Conservation (phyloP, 2,888 invertebrate species). For the Lepetodrilus schrolli region DNA sequence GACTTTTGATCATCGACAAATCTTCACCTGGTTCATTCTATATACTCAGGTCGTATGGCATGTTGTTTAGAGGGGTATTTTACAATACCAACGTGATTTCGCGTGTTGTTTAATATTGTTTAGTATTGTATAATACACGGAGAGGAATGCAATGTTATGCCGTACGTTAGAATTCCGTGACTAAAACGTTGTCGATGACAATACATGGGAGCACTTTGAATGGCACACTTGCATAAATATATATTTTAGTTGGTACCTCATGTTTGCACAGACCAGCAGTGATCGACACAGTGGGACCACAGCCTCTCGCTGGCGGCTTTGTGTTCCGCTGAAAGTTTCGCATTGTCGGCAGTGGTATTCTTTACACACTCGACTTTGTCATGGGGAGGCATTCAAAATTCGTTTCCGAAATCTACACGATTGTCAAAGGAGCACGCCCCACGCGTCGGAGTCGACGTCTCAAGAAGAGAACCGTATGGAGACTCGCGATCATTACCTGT, state of each 20-base stretch:
- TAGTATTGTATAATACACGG: conserved; percentile 7
- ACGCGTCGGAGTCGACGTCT: neutral
- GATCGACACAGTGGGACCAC: neutral
- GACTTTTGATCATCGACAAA: too few relatives aligned
- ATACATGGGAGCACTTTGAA: conserved; percentile 1
- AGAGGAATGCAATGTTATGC: conserved; percentile 8
- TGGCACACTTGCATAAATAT: conserved; percentile 15
- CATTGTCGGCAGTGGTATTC: neutral
- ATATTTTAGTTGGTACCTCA: neutral
- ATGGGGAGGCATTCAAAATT: conserved; percentile 10
- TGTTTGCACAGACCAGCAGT: neutral
- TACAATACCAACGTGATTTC: too few relatives aligned
- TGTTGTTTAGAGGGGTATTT: too few relatives aligned
- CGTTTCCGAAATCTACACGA: neutral
- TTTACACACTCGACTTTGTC: neutral
- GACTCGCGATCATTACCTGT: too few relatives aligned
- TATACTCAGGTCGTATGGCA: too few relatives aligned
- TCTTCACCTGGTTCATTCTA: too few relatives aligned
- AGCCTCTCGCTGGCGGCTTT: neutral
- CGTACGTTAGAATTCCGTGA: conserved; percentile 22
- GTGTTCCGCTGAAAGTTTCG: neutral
- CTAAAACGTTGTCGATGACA: conserved; percentile 16
- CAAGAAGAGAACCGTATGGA: neutral
- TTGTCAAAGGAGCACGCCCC: neutral
- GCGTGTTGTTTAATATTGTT: too few relatives aligned